These are phyloP conservation scores for Chymomyza costata DNA, from an alignment of 1,140 invertebrate species.

Conservation along the genomic window DNA sequence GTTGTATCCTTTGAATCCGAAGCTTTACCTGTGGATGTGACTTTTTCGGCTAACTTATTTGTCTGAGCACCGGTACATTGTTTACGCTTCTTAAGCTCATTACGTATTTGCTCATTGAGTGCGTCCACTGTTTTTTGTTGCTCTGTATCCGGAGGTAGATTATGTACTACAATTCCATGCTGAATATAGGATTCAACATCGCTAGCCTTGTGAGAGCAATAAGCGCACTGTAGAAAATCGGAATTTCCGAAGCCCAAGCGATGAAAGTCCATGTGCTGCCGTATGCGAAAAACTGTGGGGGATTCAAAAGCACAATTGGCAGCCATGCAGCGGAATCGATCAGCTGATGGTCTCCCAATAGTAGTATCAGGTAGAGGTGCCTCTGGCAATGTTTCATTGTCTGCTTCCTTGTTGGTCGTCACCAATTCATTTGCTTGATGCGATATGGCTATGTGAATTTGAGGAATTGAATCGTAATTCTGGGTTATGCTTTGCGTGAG, in stretches of 20 bases:
- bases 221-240: slow-evolving; percentile 36
- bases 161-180: slow-evolving; percentile 36
- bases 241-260: slow-evolving; percentile 8
- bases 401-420: no score
- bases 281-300: slow-evolving; percentile 38
- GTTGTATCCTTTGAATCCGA: rapidly evolving
- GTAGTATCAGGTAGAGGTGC: not conserved
- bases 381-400: no score
- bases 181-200: slow-evolving; percentile 43
- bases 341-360: not conserved
- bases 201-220: slow-evolving; percentile 24
- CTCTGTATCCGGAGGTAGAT: slow-evolving; percentile 27
- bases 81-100: no score
- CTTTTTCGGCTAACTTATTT: no score
- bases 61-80: no score
- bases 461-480: slow-evolving; percentile 13
- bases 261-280: slow-evolving; percentile 49
- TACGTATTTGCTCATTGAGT: no score
- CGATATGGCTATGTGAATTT: not conserved
- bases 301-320: slow-evolving; percentile 32
- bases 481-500: slow-evolving; percentile 20
- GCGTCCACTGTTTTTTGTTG: slow-evolving; percentile 2
- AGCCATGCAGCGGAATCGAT: slow-evolving; percentile 56
- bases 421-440: no score
- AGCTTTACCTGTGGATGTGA: no score